phyloP scores from a whole-genome alignment of 2,113 vertebrate species.

The Brachyistius frenatus region DNA sequence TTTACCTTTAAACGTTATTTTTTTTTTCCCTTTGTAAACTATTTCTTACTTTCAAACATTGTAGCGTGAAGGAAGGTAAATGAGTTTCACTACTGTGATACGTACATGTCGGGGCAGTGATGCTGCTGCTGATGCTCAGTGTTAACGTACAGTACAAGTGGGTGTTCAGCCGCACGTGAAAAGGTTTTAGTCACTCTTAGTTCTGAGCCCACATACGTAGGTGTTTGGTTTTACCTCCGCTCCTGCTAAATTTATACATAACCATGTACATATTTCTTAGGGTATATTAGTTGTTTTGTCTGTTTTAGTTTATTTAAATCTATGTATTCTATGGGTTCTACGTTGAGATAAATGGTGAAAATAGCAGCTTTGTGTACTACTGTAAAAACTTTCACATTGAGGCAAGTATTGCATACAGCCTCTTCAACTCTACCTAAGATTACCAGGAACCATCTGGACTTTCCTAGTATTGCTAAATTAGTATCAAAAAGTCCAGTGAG shows the following conservation, averaged over 20 bases:
- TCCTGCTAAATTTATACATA: not conserved
- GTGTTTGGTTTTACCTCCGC: not conserved
- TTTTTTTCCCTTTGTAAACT: not conserved
- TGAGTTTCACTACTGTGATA: not conserved
- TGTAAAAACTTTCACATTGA: not conserved
- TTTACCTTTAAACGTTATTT: too few relatives aligned
- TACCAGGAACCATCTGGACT: slow-evolving; percentile 39
- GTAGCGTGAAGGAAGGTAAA: not conserved
- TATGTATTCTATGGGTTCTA: not conserved
- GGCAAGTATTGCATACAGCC: not conserved
- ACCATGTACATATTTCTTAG: too few relatives aligned
- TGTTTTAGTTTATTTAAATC: too few relatives aligned
- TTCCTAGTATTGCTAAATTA: slow-evolving; percentile 29
- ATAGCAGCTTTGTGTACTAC: not conserved
- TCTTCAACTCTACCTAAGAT: not conserved
- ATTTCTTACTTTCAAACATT: not conserved
- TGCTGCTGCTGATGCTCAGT: not conserved
- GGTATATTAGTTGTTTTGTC: too few relatives aligned
- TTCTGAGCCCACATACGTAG: slow-evolving; percentile 13
- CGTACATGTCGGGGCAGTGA: slow-evolving; percentile 1
- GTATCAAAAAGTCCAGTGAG: slow-evolving; percentile 27
- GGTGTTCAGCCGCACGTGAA: not conserved
- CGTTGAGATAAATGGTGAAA: not conserved
- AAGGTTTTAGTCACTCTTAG: not conserved
- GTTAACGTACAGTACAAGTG: slow-evolving; percentile 29